Base-by-base conservation (phyloP, 2,113 vertebrate species). In the Noturus placidus region DNA sequence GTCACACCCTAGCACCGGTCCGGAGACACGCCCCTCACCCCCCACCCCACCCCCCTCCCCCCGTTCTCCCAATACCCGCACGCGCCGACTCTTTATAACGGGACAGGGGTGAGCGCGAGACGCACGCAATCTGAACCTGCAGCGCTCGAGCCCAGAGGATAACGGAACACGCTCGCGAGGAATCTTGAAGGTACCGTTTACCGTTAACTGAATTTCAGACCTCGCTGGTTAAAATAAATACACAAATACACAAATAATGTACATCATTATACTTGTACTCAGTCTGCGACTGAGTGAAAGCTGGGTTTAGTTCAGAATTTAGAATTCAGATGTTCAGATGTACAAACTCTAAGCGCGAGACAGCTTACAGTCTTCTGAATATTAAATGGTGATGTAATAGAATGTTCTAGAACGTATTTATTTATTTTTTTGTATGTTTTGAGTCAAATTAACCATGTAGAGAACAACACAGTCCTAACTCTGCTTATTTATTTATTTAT, bases 1-100 rank as follows among this genome's bases (percentile, higher is more conserved):
- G 33, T 61, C 79, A 35, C 54, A 72, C n/a, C 52, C 50, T 22
- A 42, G 33, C 59, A 4, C 30, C 57, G 59, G 59, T 4, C 38
- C 27, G 25, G 50, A 30, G 87, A 56, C 88, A 89, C 90, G 92
- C 91, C 92, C 93, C 91, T 70, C 91, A 89, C 90, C 91, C 6
- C 42, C 5, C 5, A n/a, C n/a, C n/a, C n/a, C n/a, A n/a, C 42
- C 42, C 42, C 42, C 42, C 42, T 0, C 90, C 57, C 69, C 70
- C 85, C 79, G 77, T 50, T 25, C 90, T 90, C 92, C 90, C 79
- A 69, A 42, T 86, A 59, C 86, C 90, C 85, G 79, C 27, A 19
- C 92, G 91, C 89, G 54, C 86, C 42, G 67, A 88, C n/a, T 86
- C 89, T 54, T 94, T 96, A 96, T 93, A 95, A 95, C 87, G 86